Percentiles rank a stretch among this genome's conserved stretches.
Evolutionary conservation across 2,797 vertebrate species (phyloP).

Genomic region (Sphaeramia orbicularis): DNA sequence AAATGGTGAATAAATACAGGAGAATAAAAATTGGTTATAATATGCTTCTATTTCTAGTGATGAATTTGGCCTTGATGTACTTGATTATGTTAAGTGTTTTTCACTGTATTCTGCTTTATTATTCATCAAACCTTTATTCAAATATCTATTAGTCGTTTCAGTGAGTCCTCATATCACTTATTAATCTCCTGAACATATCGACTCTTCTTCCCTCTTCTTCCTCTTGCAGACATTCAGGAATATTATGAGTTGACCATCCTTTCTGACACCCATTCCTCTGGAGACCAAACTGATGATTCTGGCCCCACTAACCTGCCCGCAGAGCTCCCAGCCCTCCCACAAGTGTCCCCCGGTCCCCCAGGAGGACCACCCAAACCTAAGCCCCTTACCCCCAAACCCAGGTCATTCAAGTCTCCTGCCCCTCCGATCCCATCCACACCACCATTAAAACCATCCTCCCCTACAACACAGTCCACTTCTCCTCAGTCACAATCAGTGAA

Average conservation of each 20-base stretch:
- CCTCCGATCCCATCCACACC: slow-evolving; percentile 61
- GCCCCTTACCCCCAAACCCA: slow-evolving; percentile 41
- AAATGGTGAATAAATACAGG: no score
- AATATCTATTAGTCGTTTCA: neutral
- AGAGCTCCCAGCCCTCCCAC: slow-evolving; percentile 21
- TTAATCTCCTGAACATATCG: slow-evolving; percentile 3
- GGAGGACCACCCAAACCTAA: slow-evolving; percentile 30
- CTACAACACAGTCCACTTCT: slow-evolving; percentile 3
- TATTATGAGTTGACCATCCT: slow-evolving; percentile 77
- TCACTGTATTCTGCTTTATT: no score
- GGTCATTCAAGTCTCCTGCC: slow-evolving; percentile 64
- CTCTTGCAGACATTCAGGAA: slow-evolving; percentile 81
- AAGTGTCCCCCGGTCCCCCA: slow-evolving; percentile 18
- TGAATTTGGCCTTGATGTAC: no score
- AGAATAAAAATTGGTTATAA: no score
- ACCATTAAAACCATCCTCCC: slow-evolving; percentile 7
- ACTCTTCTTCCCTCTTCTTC: neutral
- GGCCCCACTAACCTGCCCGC: neutral
- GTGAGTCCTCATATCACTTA: neutral
- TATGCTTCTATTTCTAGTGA: no score
- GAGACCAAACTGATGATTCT: neutral
- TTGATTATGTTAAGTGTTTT: no score
- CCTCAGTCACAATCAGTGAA: slow-evolving; percentile 34
- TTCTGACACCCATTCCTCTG: slow-evolving; percentile 48
- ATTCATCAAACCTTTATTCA: no score